Conservation (phyloP, 2,888 invertebrate genomes). For the Coelopa pilipes region DNA sequence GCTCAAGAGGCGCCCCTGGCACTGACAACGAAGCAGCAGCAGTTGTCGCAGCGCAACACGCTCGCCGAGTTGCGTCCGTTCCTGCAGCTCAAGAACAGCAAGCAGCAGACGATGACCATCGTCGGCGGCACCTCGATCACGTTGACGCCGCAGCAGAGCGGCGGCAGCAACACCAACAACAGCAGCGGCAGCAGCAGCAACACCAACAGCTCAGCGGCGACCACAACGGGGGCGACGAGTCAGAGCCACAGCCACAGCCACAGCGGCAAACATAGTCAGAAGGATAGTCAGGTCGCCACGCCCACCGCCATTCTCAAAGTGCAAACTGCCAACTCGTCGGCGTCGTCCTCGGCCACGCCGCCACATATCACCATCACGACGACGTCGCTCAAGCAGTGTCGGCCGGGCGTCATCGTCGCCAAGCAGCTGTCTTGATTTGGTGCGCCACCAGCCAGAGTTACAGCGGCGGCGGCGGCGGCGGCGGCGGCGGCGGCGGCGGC, state of each 20-base stretch:
- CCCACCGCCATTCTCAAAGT: conserved; percentile 64
- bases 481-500: background rate
- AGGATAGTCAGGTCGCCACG: conserved; percentile 46
- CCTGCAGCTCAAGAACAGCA: conserved; percentile 71
- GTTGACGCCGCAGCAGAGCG: conserved; percentile 51
- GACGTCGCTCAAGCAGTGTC: conserved; percentile 73
- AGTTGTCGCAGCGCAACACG: conserved; percentile 65
- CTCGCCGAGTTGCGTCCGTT: conserved; percentile 73
- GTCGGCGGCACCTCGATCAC: conserved; percentile 52
- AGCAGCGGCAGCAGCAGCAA: conserved; percentile 46
- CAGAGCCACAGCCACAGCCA: conserved; percentile 45
- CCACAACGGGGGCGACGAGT: conserved; percentile 35
- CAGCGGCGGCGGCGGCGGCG: conserved; percentile 36
- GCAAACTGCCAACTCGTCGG: conserved; percentile 50
- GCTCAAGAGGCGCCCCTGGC: conserved; percentile 64
- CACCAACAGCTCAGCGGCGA: conserved; percentile 31
- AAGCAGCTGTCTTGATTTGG: conserved; percentile 82
- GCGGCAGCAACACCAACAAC: conserved; percentile 45
- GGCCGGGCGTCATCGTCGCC: conserved; percentile 91
- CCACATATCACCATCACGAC: conserved; percentile 57
- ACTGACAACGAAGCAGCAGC: conserved; percentile 55
- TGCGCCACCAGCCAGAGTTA: conserved; percentile 39
- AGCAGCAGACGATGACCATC: conserved; percentile 55
- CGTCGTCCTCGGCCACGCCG: conserved; percentile 36
- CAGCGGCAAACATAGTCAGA: conserved; percentile 41